phyloP scores from a whole-genome alignment of 2,888 invertebrate species.

The Eristalis intricaria region DNA sequence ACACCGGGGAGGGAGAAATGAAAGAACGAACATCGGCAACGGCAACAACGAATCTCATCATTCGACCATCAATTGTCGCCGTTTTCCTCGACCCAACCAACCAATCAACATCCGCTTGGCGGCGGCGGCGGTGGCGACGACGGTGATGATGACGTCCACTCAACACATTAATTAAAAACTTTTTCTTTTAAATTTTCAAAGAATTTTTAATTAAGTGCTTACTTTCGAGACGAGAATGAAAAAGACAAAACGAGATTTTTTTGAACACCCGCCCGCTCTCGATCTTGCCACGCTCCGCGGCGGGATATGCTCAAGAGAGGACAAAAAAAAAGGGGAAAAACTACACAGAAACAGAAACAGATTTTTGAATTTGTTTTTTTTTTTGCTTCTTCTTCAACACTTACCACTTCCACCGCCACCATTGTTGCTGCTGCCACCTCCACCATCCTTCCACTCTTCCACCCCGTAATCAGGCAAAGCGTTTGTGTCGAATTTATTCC shows the following conservation, averaged over 20 bases:
- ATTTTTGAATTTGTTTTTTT: conserved; percentile 17
- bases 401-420: conserved; percentile 81
- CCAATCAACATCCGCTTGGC: background rate
- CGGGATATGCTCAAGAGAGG: conserved; percentile 38
- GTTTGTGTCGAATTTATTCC: conserved; percentile 83
- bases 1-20: conserved; percentile 5
- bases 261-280: conserved; percentile 3
- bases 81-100: background rate
- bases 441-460: conserved; percentile 87
- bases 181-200: conserved; percentile 63
- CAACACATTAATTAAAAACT: conserved; percentile 70
- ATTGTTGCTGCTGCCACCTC: conserved; percentile 9
- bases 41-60: conserved; percentile 39
- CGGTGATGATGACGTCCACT: conserved; percentile 28
- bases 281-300: conserved; percentile 7
- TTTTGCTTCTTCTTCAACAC: conserved; percentile 74
- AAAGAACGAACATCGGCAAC: background rate
- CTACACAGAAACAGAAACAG: conserved; percentile 23
- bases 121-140: background rate
- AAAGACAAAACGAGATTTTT: conserved; percentile 1
- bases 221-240: conserved; percentile 33
- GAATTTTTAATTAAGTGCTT: conserved; percentile 71
- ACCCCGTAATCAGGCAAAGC: conserved; percentile 87
- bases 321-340: conserved; percentile 19
- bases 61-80: conserved; percentile 59